These are phyloP conservation scores for Heliconius nattereri DNA, from an alignment of 1,140 invertebrate species.

Conservation along the genomic window DNA sequence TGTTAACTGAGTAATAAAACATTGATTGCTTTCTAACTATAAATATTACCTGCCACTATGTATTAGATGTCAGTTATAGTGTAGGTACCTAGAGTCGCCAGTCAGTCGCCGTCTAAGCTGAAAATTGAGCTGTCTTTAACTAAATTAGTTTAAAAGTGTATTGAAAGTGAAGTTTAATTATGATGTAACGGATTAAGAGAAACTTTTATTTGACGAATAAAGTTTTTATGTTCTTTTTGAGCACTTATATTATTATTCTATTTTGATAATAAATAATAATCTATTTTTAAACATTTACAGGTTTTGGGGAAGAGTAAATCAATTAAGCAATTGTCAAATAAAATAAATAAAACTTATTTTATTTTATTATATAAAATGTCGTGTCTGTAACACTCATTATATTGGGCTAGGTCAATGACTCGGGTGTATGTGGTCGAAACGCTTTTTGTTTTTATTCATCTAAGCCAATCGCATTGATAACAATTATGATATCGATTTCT, in stretches of 20 bases:
- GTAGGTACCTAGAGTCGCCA: neutral
- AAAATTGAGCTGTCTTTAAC: conserved; percentile 8
- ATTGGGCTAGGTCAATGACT: conserved; percentile 56
- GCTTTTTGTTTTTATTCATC: conserved; percentile 37
- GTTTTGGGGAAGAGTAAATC: too few species aligned
- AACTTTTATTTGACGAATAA: neutral
- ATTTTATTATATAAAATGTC: neutral
- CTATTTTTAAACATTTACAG: too few species aligned
- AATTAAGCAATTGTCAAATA: neutral
- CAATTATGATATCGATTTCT: conserved; percentile 16
- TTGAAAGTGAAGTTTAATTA: conserved; percentile 1
- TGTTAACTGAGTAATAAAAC: neutral
- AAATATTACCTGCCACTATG: neutral
- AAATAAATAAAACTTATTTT: neutral
- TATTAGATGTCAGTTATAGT: neutral
- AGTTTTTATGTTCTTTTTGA: neutral
- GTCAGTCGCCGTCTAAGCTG: neutral
- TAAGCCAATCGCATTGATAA: neutral
- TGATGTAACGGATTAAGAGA: neutral
- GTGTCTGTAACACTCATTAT: conserved; percentile 31
- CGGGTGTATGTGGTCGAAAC: conserved; percentile 45
- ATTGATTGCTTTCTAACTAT: conserved; percentile 3
- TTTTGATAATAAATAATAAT: too few species aligned
- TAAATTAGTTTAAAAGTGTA: neutral
- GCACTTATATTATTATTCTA: neutral